Evolutionary conservation across 2,113 vertebrate genomes (phyloP).

Genomic region (Hyperopisus bebe): DNA sequence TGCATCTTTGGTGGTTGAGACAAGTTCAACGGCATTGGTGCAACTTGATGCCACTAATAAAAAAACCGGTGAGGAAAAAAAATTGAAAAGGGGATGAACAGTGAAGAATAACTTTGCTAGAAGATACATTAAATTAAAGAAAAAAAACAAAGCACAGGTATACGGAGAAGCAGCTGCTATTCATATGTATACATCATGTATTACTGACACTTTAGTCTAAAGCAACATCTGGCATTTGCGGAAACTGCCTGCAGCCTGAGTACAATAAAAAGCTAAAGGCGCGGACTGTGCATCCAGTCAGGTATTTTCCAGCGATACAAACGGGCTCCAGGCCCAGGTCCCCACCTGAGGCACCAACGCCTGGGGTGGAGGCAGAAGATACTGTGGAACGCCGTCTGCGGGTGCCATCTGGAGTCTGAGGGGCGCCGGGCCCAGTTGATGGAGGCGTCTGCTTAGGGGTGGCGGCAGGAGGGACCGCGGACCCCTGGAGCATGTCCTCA

Average conservation of each 20-base stretch:
- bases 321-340: not conserved
- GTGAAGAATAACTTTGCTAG: not conserved
- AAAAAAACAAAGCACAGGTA: not conserved
- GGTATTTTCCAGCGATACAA: not conserved
- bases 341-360: not conserved
- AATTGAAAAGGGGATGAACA: not conserved
- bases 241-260: not conserved
- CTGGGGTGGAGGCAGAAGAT: not conserved
- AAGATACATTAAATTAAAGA: not conserved
- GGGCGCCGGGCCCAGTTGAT: not conserved
- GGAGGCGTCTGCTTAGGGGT: not conserved
- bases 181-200: not conserved
- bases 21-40: not conserved
- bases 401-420: not conserved
- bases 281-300: not conserved
- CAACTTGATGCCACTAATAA: conserved; percentile 20
- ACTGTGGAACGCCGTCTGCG: not conserved
- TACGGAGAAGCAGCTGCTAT: not conserved
- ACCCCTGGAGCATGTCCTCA: conserved; percentile 79
- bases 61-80: not conserved
- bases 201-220: not conserved
- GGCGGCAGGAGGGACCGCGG: not conserved
- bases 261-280: not conserved
- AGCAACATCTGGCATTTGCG: not conserved
- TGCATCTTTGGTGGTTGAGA: conserved; percentile 19